These are phyloP conservation scores for Bombycilla garrulus DNA, from an alignment of 2,113 vertebrate genomes.

Conservation along the genomic window DNA sequence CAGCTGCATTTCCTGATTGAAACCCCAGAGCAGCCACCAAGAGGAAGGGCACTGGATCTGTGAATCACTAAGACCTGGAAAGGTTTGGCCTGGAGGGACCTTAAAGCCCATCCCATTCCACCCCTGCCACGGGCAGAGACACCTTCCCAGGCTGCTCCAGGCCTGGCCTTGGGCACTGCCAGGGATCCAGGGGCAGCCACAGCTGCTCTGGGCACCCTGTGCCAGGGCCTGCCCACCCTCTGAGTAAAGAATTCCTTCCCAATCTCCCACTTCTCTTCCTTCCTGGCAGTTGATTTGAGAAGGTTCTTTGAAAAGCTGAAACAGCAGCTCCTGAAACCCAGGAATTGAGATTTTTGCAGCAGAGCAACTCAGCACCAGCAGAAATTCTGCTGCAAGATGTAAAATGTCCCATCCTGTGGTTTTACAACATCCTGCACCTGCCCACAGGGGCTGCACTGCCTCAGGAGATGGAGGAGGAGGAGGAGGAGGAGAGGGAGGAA, in stretches of 20 bases:
- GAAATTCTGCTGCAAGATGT: background rate
- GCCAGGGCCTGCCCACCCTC: background rate
- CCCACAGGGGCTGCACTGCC: background rate
- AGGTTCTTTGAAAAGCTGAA: background rate
- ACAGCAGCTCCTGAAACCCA: background rate
- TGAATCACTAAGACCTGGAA: background rate
- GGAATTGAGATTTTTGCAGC: background rate
- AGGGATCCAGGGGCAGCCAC: background rate
- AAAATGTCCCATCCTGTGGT: background rate
- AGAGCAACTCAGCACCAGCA: background rate
- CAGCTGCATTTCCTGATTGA: background rate
- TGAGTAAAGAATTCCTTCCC: rapidly evolving
- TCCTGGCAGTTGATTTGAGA: background rate
- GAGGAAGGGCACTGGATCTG: background rate
- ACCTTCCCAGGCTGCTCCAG: background rate
- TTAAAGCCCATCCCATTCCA: background rate
- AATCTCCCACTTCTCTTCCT: background rate
- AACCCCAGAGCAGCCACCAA: background rate
- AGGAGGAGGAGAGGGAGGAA: background rate
- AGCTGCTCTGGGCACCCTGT: background rate
- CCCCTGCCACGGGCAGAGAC: background rate
- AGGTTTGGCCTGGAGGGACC: background rate
- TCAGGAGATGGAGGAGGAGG: background rate
- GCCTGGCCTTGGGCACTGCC: background rate
- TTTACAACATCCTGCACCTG: background rate